Percentiles rank a stretch among this genome's conserved stretches.
These are phyloP conservation scores for Yponomeuta malinellus DNA, from an alignment of 2,888 invertebrate species.

Conservation along the genomic window DNA sequence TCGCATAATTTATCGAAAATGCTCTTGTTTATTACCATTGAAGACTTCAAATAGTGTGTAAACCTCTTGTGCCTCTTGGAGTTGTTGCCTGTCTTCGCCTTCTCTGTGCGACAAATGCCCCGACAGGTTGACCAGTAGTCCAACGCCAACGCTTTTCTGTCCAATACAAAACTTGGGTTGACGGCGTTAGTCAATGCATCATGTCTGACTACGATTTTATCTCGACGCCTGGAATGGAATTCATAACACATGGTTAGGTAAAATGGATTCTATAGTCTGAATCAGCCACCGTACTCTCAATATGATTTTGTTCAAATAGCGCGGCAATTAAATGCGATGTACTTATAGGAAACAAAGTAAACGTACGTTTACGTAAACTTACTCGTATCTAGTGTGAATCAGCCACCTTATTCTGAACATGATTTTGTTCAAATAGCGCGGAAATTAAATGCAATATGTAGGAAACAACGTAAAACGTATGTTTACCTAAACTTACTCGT, in stretches of 20 bases:
- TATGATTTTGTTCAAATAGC: too few relatives aligned
- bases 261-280: conserved; percentile 2
- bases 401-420: too few relatives aligned
- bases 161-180: conserved; percentile 60
- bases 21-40: conserved; percentile 67
- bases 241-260: neutral
- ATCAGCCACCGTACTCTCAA: too few relatives aligned
- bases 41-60: conserved; percentile 84
- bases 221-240: conserved; percentile 62
- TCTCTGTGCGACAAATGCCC: conserved; percentile 82
- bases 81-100: conserved; percentile 71
- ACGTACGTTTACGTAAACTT: too few relatives aligned
- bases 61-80: conserved; percentile 83
- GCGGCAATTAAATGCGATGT: too few relatives aligned
- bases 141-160: conserved; percentile 72
- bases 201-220: conserved; percentile 50
- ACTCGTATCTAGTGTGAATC: too few relatives aligned
- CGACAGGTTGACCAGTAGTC: conserved; percentile 84
- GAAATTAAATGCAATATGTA: too few relatives aligned
- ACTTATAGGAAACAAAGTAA: too few relatives aligned
- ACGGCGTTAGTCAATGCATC: conserved; percentile 64
- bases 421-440: too few relatives aligned
- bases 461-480: too few relatives aligned
- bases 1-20: conserved; percentile 65
- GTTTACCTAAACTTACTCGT: too few relatives aligned